phyloP scores from a whole-genome alignment of 2,113 vertebrate species.

The Rhea pennata region DNA sequence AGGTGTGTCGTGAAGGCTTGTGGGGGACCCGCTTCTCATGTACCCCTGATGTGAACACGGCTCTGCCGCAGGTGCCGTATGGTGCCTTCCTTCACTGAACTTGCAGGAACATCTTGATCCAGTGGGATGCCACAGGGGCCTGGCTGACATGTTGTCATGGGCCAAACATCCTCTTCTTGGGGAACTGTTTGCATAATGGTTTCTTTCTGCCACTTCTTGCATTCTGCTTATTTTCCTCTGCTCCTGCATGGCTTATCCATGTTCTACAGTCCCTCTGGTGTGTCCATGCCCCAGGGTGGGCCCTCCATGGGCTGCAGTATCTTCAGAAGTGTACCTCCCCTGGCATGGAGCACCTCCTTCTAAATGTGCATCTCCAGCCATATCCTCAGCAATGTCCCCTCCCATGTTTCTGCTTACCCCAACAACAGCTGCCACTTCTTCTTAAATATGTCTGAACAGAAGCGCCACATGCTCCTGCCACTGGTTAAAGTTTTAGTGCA shows the following conservation, averaged over 20 bases:
- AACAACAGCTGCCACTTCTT: background rate
- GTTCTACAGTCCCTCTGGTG: background rate
- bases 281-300: background rate
- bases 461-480: background rate
- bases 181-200: background rate
- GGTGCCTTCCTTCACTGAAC: background rate
- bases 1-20: accelerated
- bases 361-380: background rate
- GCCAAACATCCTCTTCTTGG: background rate
- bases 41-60: background rate
- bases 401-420: background rate
- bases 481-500: background rate
- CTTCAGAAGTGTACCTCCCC: background rate
- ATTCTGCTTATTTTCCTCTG: background rate
- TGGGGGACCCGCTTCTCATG: background rate
- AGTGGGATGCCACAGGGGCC: background rate
- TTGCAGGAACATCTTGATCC: background rate
- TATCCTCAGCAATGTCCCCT: accelerated
- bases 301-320: background rate
- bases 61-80: background rate
- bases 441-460: background rate
- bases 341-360: background rate
- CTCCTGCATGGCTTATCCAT: background rate
- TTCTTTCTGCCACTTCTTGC: background rate
- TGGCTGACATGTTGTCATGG: background rate